Base-by-base conservation (phyloP, 2,888 invertebrate genomes). In the Andrena praecox region DNA sequence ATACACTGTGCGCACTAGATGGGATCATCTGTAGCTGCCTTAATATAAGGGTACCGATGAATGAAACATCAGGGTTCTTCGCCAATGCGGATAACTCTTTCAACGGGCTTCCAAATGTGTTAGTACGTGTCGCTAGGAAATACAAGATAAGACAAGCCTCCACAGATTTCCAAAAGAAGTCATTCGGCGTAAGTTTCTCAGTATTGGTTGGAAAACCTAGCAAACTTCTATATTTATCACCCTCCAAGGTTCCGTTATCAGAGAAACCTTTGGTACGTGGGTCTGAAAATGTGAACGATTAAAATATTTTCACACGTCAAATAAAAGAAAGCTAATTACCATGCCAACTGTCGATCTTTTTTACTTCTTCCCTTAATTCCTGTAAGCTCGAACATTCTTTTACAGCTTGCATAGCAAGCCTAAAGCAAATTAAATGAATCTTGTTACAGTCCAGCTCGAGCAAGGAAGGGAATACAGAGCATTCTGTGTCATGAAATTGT, bases 11-110 rank as follows among this genome's bases (percentile, higher is more conserved):
- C 94, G 97, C 97, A 94, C 99, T 98, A 79, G 97, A 97, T 0
- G 98, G 96, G 82, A 97, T 96, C 72, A 97, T 97, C 94, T 97
- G 97, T 80, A 97, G 95, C 93, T 98, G 98, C 54, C 95, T 95
- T 76, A 98, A 94, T 52, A 98, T 91, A 27, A 96, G 93, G 10
- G 96, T 96, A 42, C 96, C 96, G 89, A 96, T 83, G 92, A 95
- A 95, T 92, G 92, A 94, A 94, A 87, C 92, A 91, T 87, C 90
- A 82, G 71, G 92, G 91, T 89, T 86, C 16, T 73, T 73, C n/a
- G 79, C 77, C 52, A 95, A 93, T 2, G 93, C 90, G 4, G 93
- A 90, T 24, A 95, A 91, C 24, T 94, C 75, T 1, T 80, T 6
- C 20, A 92, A 67, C 73, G 88, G 89, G 91, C 59, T 87, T 29